These are phyloP conservation scores for Agonopterix subpropinquella DNA, from an alignment of 2,888 invertebrate species.

Conservation along the genomic window DNA sequence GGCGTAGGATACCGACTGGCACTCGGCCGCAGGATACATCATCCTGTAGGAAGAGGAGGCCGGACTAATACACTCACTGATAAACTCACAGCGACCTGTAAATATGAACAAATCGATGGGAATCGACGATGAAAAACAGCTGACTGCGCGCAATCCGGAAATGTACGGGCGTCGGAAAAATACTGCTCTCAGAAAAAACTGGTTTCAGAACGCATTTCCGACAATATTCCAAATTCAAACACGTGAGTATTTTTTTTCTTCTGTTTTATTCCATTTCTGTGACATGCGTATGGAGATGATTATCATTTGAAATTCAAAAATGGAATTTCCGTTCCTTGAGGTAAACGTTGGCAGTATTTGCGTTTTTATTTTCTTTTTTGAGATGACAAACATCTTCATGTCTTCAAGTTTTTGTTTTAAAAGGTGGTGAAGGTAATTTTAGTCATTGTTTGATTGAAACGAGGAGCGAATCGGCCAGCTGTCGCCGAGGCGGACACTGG, in stretches of 20 bases:
- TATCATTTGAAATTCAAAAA: slow-evolving; percentile 16
- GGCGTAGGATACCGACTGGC: slow-evolving; percentile 58
- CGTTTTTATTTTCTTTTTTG: not conserved
- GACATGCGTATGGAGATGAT: slow-evolving; percentile 6
- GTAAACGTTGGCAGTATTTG: not conserved
- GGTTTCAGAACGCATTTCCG: slow-evolving; percentile 19
- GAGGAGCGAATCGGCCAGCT: slow-evolving; percentile 37
- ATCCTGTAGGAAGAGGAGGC: slow-evolving; percentile 66
- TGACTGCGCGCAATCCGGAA: slow-evolving; percentile 57
- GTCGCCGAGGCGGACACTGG: slow-evolving; percentile 29
- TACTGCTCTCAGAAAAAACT: slow-evolving; percentile 10
- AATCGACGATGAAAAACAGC: slow-evolving; percentile 61
- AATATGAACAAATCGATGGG: slow-evolving; percentile 53
- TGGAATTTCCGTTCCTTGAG: slow-evolving; percentile 7
- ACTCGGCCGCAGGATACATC: slow-evolving; percentile 64
- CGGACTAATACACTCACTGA: slow-evolving; percentile 33
- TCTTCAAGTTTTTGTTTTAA: slow-evolving; percentile 7
- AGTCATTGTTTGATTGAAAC: slow-evolving; percentile 15
- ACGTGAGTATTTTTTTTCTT: slow-evolving; percentile 37
- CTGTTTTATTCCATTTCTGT: slow-evolving; percentile 6
- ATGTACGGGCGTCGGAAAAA: slow-evolving; percentile 18
- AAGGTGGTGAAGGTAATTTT: slow-evolving; percentile 12
- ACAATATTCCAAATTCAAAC: slow-evolving; percentile 23
- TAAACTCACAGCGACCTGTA: slow-evolving; percentile 48
- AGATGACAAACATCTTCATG: slow-evolving; percentile 10